Evolutionary conservation across 2,797 vertebrate species (phyloP).

Genomic region (Xiphorhynchus erythropygius): DNA sequence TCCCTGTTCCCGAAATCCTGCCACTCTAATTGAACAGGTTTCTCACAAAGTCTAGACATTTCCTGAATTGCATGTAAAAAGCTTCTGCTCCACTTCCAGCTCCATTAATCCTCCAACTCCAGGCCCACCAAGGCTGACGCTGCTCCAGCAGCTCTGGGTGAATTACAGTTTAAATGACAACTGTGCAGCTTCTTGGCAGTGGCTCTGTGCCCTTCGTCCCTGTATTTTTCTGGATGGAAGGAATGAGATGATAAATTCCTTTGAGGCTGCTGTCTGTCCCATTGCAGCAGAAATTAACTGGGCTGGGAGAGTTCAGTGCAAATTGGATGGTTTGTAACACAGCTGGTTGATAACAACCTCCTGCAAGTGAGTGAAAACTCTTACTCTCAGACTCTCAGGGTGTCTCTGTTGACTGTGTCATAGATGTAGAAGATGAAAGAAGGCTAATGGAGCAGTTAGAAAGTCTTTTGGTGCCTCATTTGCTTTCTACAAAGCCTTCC

Average conservation of each 20-base stretch:
- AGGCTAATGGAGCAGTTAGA: slow-evolving; percentile 38
- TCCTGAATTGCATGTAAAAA: slow-evolving; percentile 62
- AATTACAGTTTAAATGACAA: slow-evolving; percentile 59
- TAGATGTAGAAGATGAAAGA: slow-evolving; percentile 42
- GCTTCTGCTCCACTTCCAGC: slow-evolving; percentile 22
- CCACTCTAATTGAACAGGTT: slow-evolving; percentile 47
- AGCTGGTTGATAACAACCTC: neutral
- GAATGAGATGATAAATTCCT: neutral
- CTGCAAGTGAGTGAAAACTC: neutral
- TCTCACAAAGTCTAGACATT: slow-evolving; percentile 64
- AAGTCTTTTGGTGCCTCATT: slow-evolving; percentile 47
- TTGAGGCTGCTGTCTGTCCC: neutral
- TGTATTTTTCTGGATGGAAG: neutral
- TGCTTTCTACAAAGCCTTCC: neutral
- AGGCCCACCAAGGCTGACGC: neutral
- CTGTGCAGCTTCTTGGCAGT: neutral
- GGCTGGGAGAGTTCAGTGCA: neutral
- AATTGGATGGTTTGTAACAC: neutral
- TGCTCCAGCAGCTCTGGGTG: neutral
- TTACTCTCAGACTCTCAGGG: neutral
- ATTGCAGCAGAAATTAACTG: slow-evolving; percentile 6
- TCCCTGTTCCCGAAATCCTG: slow-evolving; percentile 1
- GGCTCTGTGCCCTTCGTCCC: neutral
- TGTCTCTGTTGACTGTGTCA: slow-evolving; percentile 8
- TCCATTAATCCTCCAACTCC: slow-evolving; percentile 48